Evolutionary conservation across 2,888 invertebrate species (phyloP).

Genomic region (Pemphredon lugubris): DNA sequence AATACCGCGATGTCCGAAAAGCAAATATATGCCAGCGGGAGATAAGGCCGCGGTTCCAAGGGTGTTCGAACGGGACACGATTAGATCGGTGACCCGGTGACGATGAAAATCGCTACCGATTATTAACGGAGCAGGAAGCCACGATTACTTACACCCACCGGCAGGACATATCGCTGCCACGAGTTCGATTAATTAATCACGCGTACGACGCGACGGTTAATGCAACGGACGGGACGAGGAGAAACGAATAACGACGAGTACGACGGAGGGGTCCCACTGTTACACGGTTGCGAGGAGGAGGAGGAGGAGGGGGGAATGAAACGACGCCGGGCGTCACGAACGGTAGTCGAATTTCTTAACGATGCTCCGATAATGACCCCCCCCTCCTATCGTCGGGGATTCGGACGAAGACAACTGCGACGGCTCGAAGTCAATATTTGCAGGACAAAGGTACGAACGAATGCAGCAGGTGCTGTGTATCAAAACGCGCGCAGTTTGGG

Average conservation of each 20-base stretch:
- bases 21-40: conserved; percentile 76
- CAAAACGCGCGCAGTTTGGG: neutral
- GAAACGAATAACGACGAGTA: conserved; percentile 34
- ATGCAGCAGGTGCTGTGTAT: conserved; percentile 7
- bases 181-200: conserved; percentile 43
- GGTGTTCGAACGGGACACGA: conserved; percentile 22
- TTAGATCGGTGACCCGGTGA: neutral
- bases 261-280: too few species aligned
- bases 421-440: neutral
- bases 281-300: neutral
- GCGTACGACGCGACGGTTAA: conserved; percentile 21
- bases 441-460: conserved; percentile 2
- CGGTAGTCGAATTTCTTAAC: conserved; percentile 44
- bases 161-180: conserved; percentile 28
- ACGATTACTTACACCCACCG: conserved; percentile 1
- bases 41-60: conserved; percentile 70
- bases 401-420: neutral
- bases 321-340: conserved; percentile 25
- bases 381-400: conserved; percentile 1
- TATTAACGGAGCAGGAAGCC: too few species aligned
- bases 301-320: conserved; percentile 32
- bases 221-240: too few species aligned
- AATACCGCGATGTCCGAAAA: conserved; percentile 74
- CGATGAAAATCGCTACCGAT: neutral
- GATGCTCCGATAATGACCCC: conserved; percentile 24